Evolutionary conservation across 2,113 vertebrate species (phyloP), one percentile per base, ranked within the genome.

Genomic region (Chaenocephalus aceratus): DNA sequence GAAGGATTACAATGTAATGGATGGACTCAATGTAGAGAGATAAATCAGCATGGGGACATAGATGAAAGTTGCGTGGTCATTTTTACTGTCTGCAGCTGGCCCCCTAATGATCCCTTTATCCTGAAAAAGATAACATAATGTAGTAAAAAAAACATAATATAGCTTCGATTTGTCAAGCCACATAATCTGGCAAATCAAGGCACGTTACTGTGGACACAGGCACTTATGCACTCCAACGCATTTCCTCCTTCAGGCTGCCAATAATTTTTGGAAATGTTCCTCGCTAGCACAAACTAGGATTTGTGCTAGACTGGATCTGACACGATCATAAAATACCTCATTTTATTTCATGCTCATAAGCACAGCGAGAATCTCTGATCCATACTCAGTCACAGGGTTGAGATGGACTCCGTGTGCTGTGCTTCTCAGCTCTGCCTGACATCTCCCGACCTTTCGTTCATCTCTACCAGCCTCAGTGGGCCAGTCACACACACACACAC

Each of bases 401-500:
- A 73, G 56, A 84, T 75, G 57, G 75, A 75, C 49, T 68, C 78
- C 45, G 57, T 34, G 49, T 34, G 49, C 59, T 76, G 30, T 56
- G 23, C 67, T 56, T 67, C 46, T 61, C 51, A 60, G 72, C 65
- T 84, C 69, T 80, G 75, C 76, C 66, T 87, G 87, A 85, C 88
- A 84, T 88, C 77, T 76, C 23, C 86, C 82, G 80, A 89, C 86
- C 89, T 89, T 87, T 88, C 34, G 44, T 79, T 88, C 74, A 82
- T 86, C 21, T 21, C 21, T 21, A 21, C 21, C 21, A 21, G 21
- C 21, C 21, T 21, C 21, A 21, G 21, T 21, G 21, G 21, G 21
- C 21, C 21, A 21, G 21, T 21, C 72, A 84, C 46, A 76, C 64
- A 4, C n/a, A 10, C 36, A 46, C 1, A 6, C 16, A 45, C 66